phyloP scores from a whole-genome alignment of 2,797 vertebrate genomes.

The Danio kyathit region DNA sequence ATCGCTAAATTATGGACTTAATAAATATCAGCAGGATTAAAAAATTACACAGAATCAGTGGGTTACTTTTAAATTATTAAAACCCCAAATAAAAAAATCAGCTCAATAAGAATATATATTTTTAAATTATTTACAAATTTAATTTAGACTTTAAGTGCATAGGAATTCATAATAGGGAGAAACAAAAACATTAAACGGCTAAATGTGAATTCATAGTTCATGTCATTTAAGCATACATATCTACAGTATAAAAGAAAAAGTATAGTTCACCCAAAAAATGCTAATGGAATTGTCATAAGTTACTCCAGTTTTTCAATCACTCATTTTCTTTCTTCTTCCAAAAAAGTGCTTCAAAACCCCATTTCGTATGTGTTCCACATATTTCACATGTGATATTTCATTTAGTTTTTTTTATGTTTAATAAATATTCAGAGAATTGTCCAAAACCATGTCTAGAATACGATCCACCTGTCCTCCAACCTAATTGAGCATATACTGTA shows the following conservation, averaged over 20 bases:
- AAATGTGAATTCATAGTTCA: not conserved
- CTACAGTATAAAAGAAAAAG: not conserved
- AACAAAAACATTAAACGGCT: slow-evolving; percentile 4
- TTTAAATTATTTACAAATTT: not conserved
- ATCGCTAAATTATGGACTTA: not conserved
- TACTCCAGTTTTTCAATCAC: not conserved
- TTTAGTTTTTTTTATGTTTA: too few relatives aligned
- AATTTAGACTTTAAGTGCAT: slow-evolving; percentile 5
- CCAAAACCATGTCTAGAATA: too few relatives aligned
- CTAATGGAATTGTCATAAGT: not conserved
- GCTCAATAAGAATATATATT: not conserved
- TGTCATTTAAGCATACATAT: not conserved
- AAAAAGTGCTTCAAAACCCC: too few relatives aligned
- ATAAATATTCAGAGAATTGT: not conserved
- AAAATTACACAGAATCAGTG: not conserved
- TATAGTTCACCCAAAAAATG: not conserved
- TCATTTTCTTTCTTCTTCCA: not conserved
- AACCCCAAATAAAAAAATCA: not conserved
- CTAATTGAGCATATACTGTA: too few relatives aligned
- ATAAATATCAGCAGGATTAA: slow-evolving; percentile 27
- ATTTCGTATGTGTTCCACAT: too few relatives aligned
- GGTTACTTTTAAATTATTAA: not conserved
- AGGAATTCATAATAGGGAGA: not conserved
- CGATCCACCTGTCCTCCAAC: too few relatives aligned
- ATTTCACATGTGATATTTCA: too few relatives aligned